Percentiles rank a stretch among this genome's conserved stretches.
These are phyloP conservation scores for Cyprinodon diabolis DNA, from an alignment of 2,797 vertebrate genomes.

Conservation along the genomic window DNA sequence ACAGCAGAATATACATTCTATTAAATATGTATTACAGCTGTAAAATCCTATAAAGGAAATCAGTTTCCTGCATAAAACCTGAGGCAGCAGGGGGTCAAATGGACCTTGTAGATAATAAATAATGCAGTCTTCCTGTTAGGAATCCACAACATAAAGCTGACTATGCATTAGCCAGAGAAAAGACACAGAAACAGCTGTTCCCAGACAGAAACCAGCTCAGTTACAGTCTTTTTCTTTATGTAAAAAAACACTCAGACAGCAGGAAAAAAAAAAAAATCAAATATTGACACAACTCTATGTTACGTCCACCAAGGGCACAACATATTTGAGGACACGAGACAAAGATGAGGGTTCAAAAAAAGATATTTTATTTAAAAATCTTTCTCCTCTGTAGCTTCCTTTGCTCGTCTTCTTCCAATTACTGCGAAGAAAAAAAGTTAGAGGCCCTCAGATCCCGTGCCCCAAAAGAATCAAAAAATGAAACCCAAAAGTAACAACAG, in stretches of 20 bases:
- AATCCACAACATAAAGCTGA: conserved; percentile 63
- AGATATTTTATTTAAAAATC: too few relatives aligned
- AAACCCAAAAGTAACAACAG: too few relatives aligned
- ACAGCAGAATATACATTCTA: conserved; percentile 1
- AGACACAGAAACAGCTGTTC: conserved; percentile 11
- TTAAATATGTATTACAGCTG: conserved; percentile 1
- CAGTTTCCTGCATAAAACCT: conserved; percentile 40
- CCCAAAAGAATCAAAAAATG: too few relatives aligned
- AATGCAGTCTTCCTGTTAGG: conserved; percentile 79
- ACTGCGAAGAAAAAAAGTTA: too few relatives aligned
- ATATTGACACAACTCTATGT: neutral
- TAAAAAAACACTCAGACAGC: neutral
- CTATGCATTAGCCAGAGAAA: conserved; percentile 49
- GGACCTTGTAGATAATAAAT: conserved; percentile 76
- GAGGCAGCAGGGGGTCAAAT: conserved; percentile 54
- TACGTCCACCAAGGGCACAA: too few relatives aligned
- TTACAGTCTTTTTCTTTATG: neutral
- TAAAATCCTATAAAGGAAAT: conserved; percentile 7
- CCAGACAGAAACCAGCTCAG: conserved; percentile 13
- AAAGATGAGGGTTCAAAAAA: too few relatives aligned
- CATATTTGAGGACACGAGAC: too few relatives aligned
- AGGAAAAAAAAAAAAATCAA: neutral
- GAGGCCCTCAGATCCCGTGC: too few relatives aligned
- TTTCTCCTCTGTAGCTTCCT: too few relatives aligned
- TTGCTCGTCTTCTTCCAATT: too few relatives aligned